Conservation (phyloP, 2,797 vertebrate species). For the Macroramphosus scolopax region DNA sequence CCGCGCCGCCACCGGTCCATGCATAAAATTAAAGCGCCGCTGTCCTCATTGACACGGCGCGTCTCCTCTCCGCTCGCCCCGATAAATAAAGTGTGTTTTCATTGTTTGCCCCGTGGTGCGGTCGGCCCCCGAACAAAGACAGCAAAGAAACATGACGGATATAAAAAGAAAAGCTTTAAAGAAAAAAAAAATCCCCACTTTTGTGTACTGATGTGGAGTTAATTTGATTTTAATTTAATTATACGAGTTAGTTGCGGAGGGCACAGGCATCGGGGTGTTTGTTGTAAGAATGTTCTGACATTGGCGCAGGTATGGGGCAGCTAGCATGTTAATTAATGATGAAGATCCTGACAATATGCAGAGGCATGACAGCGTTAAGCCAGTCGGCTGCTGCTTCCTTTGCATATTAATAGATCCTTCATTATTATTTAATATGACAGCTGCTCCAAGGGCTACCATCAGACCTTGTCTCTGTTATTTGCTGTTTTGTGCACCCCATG, state of each 20-base stretch:
- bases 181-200: too few relatives aligned
- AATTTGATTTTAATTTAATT: constrained; percentile 88
- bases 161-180: constrained; percentile 65
- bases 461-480: constrained; percentile 85
- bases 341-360: constrained; percentile 89
- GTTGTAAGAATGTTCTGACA: constrained; percentile 87
- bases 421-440: constrained; percentile 92
- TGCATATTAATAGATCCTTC: constrained; percentile 91
- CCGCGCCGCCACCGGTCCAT: constrained; percentile 56
- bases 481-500: constrained; percentile 81
- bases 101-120: constrained; percentile 54
- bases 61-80: constrained; percentile 45
- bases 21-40: constrained; percentile 60
- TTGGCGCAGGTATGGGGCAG: constrained; percentile 87
- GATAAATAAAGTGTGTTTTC: constrained; percentile 71
- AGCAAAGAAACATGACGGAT: constrained; percentile 57
- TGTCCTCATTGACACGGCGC: constrained; percentile 64
- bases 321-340: constrained; percentile 89
- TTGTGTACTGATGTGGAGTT: constrained; percentile 79
- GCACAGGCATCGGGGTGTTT: constrained; percentile 80
- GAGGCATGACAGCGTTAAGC: constrained; percentile 88
- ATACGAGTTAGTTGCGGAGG: constrained; percentile 77
- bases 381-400: constrained; percentile 86
- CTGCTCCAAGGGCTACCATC: constrained; percentile 87
- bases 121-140: constrained; percentile 42